phyloP scores from a whole-genome alignment of 2,888 invertebrate genomes.

The Quadroppia sp. region DNA sequence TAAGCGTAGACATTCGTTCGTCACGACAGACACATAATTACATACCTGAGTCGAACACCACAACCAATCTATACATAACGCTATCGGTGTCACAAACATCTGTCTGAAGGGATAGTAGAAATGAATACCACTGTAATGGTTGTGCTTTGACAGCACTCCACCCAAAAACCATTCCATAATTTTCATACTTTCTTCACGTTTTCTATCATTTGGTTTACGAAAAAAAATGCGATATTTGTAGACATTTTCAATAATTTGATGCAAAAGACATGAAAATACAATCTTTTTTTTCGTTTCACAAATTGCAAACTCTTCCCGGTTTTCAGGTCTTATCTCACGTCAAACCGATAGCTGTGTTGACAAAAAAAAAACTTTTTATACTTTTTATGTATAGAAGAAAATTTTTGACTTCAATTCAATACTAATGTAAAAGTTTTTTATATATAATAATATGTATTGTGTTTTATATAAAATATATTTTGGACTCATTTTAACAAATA shows the following conservation, averaged over 20 bases:
- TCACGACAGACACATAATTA: conserved; percentile 9
- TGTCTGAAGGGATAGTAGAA: conserved; percentile 9
- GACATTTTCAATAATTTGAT: not conserved
- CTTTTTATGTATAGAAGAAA: no score
- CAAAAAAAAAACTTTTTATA: not conserved
- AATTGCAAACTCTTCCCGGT: not conserved
- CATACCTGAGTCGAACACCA: not conserved
- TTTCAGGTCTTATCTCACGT: not conserved
- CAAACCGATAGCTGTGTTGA: not conserved
- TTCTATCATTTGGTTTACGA: no score
- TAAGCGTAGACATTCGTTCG: not conserved
- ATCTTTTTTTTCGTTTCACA: not conserved
- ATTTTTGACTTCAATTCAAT: not conserved
- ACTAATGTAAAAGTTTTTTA: not conserved
- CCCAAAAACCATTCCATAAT: not conserved
- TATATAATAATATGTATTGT: not conserved
- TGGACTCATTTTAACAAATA: not conserved
- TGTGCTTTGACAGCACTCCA: conserved; percentile 2
- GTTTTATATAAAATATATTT: not conserved
- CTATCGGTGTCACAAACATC: conserved; percentile 30
- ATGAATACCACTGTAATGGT: conserved; percentile 30
- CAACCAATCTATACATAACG: conserved; percentile 20
- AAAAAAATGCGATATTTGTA: not conserved
- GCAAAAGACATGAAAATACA: conserved; percentile 1
- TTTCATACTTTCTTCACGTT: not conserved